Evolutionary conservation across 2,113 vertebrate species (phyloP), one percentile per base, ranked within the genome.

Genomic region (Hippocampus abdominalis): DNA sequence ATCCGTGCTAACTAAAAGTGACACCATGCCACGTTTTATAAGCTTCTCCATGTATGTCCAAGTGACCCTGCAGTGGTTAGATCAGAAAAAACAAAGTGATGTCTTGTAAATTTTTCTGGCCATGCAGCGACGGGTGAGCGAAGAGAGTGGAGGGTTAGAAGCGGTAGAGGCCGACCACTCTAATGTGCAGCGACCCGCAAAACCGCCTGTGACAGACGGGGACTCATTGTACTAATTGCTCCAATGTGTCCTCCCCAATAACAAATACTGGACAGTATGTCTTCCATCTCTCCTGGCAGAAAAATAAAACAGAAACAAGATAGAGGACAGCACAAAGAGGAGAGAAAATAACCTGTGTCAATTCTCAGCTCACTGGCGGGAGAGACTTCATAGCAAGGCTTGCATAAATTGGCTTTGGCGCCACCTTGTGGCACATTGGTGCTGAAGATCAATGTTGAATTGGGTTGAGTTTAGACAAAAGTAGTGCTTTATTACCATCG

Each of bases 171-270:
- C 9, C 54, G 64, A 74, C 68, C 51, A 76, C 59, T 81, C 56
- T 71, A 60, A 83, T 68, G 72, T 65, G 42, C 81, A 83, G 46
- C 78, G 79, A 89, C 77, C 90, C 72, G 12, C 56, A 27, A 89
- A 90, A 91, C 62, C 0, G 32, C 70, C 80, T 84, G 74, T 78
- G 90, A 91, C 90, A 89, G 81, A 66, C 7, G 69, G 80, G 57
- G 57, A 75, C 86, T 85, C 81, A 77, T 87, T 90, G 88, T 74
- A 75, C 88, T 92, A 92, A 93, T 92, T 93, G 86, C 76, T 90
- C 88, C 79, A 79, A 87, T 32, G 75, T 70, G 88, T 85, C 79
- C 88, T 16, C 40, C 44, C 44, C n/a, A 77, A 15, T 68, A 68
- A 76, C 49, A 77, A 79, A 69, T 60, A 32, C 27, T 32, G 57